Evolutionary conservation across 2,113 vertebrate species (phyloP).

Genomic region (Pollimyrus isidori): DNA sequence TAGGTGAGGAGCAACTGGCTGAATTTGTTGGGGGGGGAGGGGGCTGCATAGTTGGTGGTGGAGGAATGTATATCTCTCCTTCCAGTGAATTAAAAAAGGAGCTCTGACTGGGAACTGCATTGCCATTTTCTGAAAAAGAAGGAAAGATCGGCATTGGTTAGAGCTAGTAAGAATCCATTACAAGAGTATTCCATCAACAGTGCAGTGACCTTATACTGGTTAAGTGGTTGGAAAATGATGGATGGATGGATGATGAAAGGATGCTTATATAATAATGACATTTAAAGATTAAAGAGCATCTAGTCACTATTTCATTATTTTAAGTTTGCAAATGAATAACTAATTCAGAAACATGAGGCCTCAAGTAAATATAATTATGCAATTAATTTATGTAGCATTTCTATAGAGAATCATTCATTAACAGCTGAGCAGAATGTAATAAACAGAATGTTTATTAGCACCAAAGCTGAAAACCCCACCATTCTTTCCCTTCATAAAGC

Average conservation of each 20-base stretch:
- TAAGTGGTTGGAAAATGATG: background rate
- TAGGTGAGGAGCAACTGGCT: slow-evolving; percentile 37
- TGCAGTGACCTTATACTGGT: background rate
- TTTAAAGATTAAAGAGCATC: background rate
- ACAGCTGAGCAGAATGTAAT: background rate
- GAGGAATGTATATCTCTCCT: slow-evolving; percentile 61
- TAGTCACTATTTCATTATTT: background rate
- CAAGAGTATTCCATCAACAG: background rate
- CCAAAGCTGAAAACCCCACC: background rate
- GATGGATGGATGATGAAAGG: background rate
- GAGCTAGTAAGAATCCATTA: background rate
- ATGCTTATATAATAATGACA: background rate
- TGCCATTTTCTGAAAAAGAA: slow-evolving; percentile 52
- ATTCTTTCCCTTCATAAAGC: background rate
- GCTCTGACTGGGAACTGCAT: slow-evolving; percentile 59
- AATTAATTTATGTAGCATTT: background rate
- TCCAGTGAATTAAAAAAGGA: slow-evolving; percentile 45
- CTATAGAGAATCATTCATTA: background rate
- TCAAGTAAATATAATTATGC: background rate
- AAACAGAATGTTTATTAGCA: background rate
- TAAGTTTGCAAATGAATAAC: background rate
- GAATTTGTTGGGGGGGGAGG: slow-evolving; percentile 47
- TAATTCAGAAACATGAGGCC: background rate
- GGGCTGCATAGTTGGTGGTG: slow-evolving; percentile 48
- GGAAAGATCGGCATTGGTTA: background rate